A percentile compares a stretch with the other conserved stretches of the same genome.
These are phyloP conservation scores for Ahaetulla prasina DNA, from an alignment of 2,113 vertebrate genomes.

Conservation along the genomic window DNA sequence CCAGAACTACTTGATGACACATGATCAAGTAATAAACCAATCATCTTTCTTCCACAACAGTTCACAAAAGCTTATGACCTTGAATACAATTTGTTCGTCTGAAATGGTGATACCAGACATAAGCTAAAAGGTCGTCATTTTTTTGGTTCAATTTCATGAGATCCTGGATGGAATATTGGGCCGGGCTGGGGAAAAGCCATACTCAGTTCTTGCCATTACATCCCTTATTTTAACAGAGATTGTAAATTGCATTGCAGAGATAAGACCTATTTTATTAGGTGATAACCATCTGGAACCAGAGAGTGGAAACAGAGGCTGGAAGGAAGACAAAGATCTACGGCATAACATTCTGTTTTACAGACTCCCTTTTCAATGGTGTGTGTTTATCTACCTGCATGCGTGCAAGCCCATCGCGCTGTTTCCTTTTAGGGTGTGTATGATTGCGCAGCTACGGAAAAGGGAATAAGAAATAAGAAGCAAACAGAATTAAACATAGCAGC, in stretches of 20 bases:
- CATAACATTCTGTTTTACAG: slow-evolving; percentile 19
- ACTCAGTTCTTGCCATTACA: slow-evolving; percentile 18
- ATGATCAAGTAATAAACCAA: too few relatives aligned
- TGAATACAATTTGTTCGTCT: too few relatives aligned
- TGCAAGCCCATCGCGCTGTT: background rate
- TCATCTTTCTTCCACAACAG: too few relatives aligned
- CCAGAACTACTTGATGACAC: too few relatives aligned
- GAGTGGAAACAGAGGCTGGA: background rate
- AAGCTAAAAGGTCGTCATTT: slow-evolving; percentile 18
- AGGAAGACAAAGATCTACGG: slow-evolving; percentile 33
- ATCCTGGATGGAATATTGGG: slow-evolving; percentile 6
- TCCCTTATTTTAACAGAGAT: slow-evolving; percentile 42
- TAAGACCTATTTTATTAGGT: slow-evolving; percentile 37
- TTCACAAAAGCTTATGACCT: too few relatives aligned
- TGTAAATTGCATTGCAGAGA: slow-evolving; percentile 45
- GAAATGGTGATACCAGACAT: background rate
- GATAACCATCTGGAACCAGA: slow-evolving; percentile 44
- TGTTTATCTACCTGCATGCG: background rate
- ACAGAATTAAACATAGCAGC: background rate
- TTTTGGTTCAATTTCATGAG: slow-evolving; percentile 13
- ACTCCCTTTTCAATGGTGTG: background rate
- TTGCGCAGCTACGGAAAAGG: background rate
- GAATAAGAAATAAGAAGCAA: background rate
- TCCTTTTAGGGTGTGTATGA: background rate
- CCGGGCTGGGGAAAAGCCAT: background rate